Evolutionary conservation across 2,888 invertebrate species (phyloP).

Genomic region (Heliconius ethilla): DNA sequence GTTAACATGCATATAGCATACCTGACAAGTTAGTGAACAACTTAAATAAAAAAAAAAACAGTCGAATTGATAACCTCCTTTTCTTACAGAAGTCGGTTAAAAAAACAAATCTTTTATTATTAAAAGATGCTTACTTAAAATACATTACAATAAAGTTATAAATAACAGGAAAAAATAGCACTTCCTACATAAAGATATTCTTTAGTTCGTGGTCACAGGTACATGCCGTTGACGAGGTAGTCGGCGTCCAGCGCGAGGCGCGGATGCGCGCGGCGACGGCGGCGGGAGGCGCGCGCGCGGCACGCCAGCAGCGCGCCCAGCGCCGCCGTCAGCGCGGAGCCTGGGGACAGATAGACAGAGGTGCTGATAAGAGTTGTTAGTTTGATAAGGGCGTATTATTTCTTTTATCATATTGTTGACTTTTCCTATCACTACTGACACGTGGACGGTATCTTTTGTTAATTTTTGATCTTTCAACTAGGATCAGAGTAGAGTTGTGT

Average conservation of each 20-base stretch:
- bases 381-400: too few species aligned
- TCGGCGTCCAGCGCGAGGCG: conserved; percentile 96
- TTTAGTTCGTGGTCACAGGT: conserved; percentile 81
- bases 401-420: too few species aligned
- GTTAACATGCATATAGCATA: background rate
- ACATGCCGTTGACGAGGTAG: conserved; percentile 99
- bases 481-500: conserved; percentile 31
- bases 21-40: background rate
- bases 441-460: too few species aligned
- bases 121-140: background rate
- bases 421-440: too few species aligned
- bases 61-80: too few species aligned
- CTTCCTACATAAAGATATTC: background rate
- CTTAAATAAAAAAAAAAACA: background rate
- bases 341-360: conserved; percentile 61
- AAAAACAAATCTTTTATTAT: background rate
- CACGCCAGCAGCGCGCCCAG: conserved; percentile 92
- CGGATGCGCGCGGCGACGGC: conserved; percentile 89
- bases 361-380: too few species aligned
- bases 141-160: background rate
- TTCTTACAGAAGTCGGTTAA: too few species aligned
- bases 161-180: background rate
- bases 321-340: conserved; percentile 89
- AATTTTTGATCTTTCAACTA: too few species aligned
- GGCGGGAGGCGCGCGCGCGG: conserved; percentile 89